phyloP scores from a whole-genome alignment of 53 echinoderm and acorn worm genomes.

The Holothuria scabra region DNA sequence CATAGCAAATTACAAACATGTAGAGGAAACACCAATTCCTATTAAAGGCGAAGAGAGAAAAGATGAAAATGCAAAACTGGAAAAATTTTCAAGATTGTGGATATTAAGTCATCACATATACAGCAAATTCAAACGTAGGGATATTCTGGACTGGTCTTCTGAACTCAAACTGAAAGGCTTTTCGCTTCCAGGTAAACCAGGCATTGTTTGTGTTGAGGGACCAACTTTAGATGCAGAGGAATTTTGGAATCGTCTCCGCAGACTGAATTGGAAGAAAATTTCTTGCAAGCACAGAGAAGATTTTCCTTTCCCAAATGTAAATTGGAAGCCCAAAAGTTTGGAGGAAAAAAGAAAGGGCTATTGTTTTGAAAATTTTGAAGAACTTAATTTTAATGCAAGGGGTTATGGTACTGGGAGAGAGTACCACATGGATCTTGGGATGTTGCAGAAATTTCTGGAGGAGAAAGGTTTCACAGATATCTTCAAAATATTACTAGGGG shows the following conservation, averaged over 20 bases:
- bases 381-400: conserved; percentile 83
- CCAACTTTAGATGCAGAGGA: conserved; percentile 77
- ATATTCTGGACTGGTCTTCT: conserved; percentile 80
- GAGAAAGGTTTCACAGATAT: conserved; percentile 75
- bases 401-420: conserved; percentile 75
- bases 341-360: conserved; percentile 48
- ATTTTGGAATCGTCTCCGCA: conserved; percentile 80
- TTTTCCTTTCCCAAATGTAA: conserved; percentile 50
- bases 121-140: conserved; percentile 87
- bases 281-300: conserved; percentile 97
- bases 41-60: neutral
- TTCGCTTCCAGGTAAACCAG: conserved; percentile 94
- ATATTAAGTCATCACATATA: conserved; percentile 97
- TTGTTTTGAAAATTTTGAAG: conserved; percentile 78
- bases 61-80: conserved; percentile 34
- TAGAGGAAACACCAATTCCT: conserved; percentile 1
- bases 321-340: conserved; percentile 35
- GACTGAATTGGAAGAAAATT: conserved; percentile 95
- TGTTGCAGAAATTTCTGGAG: conserved; percentile 84
- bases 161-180: conserved; percentile 82
- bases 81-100: conserved; percentile 85
- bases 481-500: conserved; percentile 89
- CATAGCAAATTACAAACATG: conserved; percentile 56
- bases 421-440: conserved; percentile 96
- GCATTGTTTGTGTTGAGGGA: conserved; percentile 94